Base-by-base conservation (phyloP, 2,797 vertebrate genomes). In the Corythornis leucogaster region DNA sequence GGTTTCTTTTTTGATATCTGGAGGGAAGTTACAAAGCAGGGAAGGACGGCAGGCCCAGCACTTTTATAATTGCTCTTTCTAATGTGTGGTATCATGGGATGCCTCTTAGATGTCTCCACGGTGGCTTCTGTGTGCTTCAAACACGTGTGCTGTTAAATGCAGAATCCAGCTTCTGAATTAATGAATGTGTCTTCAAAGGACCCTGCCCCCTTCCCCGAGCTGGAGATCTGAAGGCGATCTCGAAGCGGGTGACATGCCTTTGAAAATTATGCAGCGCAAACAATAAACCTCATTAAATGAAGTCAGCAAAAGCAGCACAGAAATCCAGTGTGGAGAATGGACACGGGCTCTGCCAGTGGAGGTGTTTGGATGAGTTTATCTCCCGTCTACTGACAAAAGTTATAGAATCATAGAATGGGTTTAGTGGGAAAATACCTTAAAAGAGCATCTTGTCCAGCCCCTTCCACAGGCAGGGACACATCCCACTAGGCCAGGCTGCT, bases 101-200 rank as follows among this genome's bases (percentile, higher is more conserved):
- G 35, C 81, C 89, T 95, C 94, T 97, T 84, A 96, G 97, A 97
- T 97, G 97, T 97, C 96, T 96, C 96, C 95, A 82, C 51, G 3
- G 95, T 96, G 97, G 96, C 96, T 97, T 93, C 77, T 89, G 93
- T 90, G 95, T 35, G 96, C 96, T 96, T 97, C 97, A 97, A 91
- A 96, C 96, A 93, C 75, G 50, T 84, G 96, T 84, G 95, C 92
- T 53, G 38, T 80, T 97, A 97, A 97, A 97, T 91, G 94, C 87
- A 74, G 96, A 90, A 95, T 79, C 93, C 80, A 51, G 93, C 92
- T 94, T 33, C 95, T 93, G 97, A 96, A 97, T 98, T 97, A 98
- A 97, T 97, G 97, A 97, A 92, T 24, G 92, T 2, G 61, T 90
- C 97, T 98, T 98, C 97, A 98, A 97, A 98, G 97, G 82, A 68